Evolutionary conservation across 2,888 invertebrate genomes (phyloP).

Genomic region (Melinaea menophilus): DNA sequence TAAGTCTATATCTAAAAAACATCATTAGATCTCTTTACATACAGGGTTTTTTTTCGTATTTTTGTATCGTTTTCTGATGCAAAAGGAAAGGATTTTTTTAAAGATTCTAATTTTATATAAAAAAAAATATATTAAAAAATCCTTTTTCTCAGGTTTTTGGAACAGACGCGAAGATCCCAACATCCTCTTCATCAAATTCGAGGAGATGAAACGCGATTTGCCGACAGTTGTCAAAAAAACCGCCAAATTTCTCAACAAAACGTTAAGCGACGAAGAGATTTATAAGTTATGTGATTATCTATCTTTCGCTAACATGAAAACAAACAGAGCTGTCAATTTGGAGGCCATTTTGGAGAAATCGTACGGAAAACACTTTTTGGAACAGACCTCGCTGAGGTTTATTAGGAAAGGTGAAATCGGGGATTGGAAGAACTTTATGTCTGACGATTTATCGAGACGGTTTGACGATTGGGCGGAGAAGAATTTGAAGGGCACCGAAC

Average conservation of each 20-base stretch:
- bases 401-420: constrained; percentile 88
- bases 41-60: too few relatives aligned
- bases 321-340: constrained; percentile 87
- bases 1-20: too few relatives aligned
- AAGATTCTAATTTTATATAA: too few relatives aligned
- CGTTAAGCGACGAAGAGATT: constrained; percentile 81
- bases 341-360: constrained; percentile 79
- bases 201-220: constrained; percentile 88
- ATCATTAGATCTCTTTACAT: too few relatives aligned
- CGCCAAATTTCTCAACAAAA: constrained; percentile 83
- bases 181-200: constrained; percentile 87
- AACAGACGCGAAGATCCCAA: constrained; percentile 82
- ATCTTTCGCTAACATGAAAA: constrained; percentile 89
- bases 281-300: constrained; percentile 84
- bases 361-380: constrained; percentile 64
- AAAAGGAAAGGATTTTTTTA: too few relatives aligned
- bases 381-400: constrained; percentile 78
- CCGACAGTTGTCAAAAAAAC: constrained; percentile 81
- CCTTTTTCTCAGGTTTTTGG: constrained; percentile 79
- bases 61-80: too few relatives aligned
- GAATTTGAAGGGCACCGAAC: constrained; percentile 79
- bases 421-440: constrained; percentile 89
- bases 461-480: constrained; percentile 85
- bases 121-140: not conserved
- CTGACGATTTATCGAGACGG: constrained; percentile 81